phyloP scores from a whole-genome alignment of 2,888 invertebrate species.

The Ormyrus rosae region DNA sequence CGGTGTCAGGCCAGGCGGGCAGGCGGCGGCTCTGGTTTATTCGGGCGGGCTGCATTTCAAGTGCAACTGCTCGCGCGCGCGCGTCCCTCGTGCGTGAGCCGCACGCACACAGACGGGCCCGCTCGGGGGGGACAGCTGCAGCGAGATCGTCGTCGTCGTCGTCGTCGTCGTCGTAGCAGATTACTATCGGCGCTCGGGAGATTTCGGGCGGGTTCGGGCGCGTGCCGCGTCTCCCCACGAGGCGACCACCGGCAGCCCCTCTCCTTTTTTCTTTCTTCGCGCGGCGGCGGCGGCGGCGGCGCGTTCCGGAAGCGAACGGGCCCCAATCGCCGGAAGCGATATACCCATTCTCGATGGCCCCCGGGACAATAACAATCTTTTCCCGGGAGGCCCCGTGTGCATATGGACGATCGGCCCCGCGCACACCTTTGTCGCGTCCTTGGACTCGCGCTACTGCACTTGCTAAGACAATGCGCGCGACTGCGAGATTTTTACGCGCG shows the following conservation, averaged over 20 bases:
- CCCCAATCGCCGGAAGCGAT: conserved; percentile 51
- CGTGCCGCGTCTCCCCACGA: conserved; percentile 51
- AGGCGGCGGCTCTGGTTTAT: conserved; percentile 12
- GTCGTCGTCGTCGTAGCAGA: conserved; percentile 34
- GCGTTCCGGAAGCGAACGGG: conserved; percentile 42
- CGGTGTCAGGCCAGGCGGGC: too few species aligned
- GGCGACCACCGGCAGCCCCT: conserved; percentile 8
- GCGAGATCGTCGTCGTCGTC: neutral
- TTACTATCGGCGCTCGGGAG: conserved; percentile 47
- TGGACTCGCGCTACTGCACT: neutral
- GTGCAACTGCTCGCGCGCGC: conserved; percentile 4
- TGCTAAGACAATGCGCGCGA: neutral
- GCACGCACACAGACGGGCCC: neutral
- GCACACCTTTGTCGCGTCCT: conserved; percentile 13
- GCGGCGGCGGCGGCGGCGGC: neutral
- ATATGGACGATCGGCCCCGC: neutral
- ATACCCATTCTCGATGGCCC: neutral
- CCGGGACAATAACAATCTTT: conserved; percentile 24
- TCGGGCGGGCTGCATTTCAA: neutral
- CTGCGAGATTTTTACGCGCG: conserved; percentile 7
- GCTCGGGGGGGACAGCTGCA: conserved; percentile 16
- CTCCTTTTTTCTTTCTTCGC: conserved; percentile 37
- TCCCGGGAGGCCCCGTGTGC: neutral
- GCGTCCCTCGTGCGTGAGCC: neutral
- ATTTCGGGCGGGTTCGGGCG: conserved; percentile 51